Evolutionary conservation across 2,113 vertebrate species (phyloP).

Genomic region (Podarcis muralis): DNA sequence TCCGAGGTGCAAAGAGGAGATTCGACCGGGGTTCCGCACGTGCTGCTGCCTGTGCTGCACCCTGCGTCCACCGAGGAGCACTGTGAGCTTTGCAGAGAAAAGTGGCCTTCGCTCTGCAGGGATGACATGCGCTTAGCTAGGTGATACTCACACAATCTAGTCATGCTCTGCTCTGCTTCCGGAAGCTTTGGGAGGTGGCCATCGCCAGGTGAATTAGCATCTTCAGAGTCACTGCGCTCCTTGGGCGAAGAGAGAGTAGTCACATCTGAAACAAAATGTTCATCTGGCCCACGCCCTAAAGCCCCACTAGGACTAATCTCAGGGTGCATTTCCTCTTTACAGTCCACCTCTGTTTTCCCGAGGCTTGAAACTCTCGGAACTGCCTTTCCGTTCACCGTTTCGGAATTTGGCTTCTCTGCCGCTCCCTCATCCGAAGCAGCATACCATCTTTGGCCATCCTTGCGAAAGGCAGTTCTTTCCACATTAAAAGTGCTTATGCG

Average conservation of each 20-base stretch:
- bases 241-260: conserved; percentile 82
- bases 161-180: conserved; percentile 80
- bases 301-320: conserved; percentile 75
- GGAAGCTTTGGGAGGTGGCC: conserved; percentile 83
- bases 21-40: conserved; percentile 89
- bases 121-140: conserved; percentile 94
- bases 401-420: conserved; percentile 80
- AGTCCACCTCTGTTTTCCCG: conserved; percentile 78
- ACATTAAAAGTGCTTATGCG: conserved; percentile 89
- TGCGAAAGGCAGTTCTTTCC: conserved; percentile 91
- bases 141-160: conserved; percentile 89
- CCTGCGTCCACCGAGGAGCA: conserved; percentile 95
- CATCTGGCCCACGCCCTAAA: conserved; percentile 75
- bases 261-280: conserved; percentile 80
- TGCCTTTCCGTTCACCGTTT: conserved; percentile 75
- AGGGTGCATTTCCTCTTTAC: conserved; percentile 79
- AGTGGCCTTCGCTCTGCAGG: conserved; percentile 90
- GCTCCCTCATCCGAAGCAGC: conserved; percentile 78
- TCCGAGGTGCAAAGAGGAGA: conserved; percentile 89
- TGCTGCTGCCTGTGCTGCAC: conserved; percentile 92
- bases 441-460: conserved; percentile 88
- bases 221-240: conserved; percentile 78
- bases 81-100: conserved; percentile 94
- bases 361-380: conserved; percentile 79
- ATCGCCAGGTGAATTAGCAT: conserved; percentile 68